phyloP scores from a whole-genome alignment of 64 coral and sea anemone species.

The Actinia equina region DNA sequence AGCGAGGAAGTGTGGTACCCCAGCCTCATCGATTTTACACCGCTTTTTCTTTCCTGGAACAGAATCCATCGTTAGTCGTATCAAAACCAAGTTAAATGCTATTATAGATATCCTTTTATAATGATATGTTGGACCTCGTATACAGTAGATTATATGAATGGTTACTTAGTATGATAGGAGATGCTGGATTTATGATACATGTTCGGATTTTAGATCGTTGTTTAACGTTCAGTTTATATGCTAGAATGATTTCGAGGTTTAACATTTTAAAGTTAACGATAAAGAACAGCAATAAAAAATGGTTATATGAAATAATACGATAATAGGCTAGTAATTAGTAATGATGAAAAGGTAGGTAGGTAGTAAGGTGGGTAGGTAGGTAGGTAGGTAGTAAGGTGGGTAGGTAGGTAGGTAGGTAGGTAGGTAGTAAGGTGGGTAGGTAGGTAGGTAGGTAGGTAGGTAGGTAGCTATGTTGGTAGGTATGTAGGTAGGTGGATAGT shows the following conservation, averaged over 20 bases:
- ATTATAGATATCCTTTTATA: not conserved
- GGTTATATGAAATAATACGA: no score
- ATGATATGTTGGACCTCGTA: not conserved
- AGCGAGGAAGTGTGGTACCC: conserved; percentile 56
- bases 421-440: not conserved
- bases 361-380: not conserved
- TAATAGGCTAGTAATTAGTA: not conserved
- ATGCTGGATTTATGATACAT: no score
- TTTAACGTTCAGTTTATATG: not conserved
- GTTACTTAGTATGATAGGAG: no score
- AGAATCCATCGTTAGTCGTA: conserved; percentile 8
- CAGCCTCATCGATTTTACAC: conserved; percentile 75
- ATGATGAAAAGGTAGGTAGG: not conserved
- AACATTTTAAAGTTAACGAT: not conserved
- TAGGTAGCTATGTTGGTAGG: not conserved
- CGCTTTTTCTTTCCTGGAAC: conserved; percentile 61
- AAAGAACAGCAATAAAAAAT: not conserved
- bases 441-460: not conserved
- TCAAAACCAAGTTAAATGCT: not conserved
- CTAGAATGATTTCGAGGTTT: not conserved
- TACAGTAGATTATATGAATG: no score
- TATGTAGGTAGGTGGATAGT: not conserved
- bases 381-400: not conserved
- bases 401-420: not conserved
- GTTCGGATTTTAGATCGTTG: not conserved